Conservation (phyloP, 2,888 invertebrate species). For the Oxytorus armatus region DNA sequence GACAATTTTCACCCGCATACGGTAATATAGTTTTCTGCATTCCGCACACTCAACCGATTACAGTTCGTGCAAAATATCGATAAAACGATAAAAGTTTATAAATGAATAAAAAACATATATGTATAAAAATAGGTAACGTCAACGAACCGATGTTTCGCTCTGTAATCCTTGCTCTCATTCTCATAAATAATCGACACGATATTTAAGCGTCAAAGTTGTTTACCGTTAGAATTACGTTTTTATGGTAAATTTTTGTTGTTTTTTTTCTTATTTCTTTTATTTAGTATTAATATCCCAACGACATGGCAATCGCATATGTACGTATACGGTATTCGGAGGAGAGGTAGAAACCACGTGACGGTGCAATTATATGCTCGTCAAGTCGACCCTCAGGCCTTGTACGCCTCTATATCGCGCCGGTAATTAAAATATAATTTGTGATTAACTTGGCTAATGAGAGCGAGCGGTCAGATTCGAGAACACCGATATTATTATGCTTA, state of each 20-base stretch:
- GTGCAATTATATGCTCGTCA: slow-evolving; percentile 75
- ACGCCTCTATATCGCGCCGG: slow-evolving; percentile 71
- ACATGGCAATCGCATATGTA: slow-evolving; percentile 17
- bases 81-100: too few species aligned
- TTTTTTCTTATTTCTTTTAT: neutral
- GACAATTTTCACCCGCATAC: too few species aligned
- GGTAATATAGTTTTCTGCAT: too few species aligned
- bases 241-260: slow-evolving; percentile 17
- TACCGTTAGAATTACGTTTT: slow-evolving; percentile 1
- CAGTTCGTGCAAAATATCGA: too few species aligned
- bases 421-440: slow-evolving; percentile 81
- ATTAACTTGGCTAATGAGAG: slow-evolving; percentile 78
- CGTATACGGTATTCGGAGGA: neutral
- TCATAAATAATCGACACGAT: neutral
- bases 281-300: slow-evolving; percentile 16
- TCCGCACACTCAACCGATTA: too few species aligned
- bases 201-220: neutral
- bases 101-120: too few species aligned
- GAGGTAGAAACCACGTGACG: slow-evolving; percentile 66
- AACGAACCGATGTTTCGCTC: neutral
- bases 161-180: neutral
- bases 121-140: too few species aligned
- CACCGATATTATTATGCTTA: slow-evolving; percentile 57
- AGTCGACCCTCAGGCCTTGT: slow-evolving; percentile 66
- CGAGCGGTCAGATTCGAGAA: slow-evolving; percentile 75